Percentiles rank a stretch among this genome's conserved stretches.
Evolutionary conservation across 2,113 vertebrate genomes (phyloP).

Genomic region (Heliornis fulica): DNA sequence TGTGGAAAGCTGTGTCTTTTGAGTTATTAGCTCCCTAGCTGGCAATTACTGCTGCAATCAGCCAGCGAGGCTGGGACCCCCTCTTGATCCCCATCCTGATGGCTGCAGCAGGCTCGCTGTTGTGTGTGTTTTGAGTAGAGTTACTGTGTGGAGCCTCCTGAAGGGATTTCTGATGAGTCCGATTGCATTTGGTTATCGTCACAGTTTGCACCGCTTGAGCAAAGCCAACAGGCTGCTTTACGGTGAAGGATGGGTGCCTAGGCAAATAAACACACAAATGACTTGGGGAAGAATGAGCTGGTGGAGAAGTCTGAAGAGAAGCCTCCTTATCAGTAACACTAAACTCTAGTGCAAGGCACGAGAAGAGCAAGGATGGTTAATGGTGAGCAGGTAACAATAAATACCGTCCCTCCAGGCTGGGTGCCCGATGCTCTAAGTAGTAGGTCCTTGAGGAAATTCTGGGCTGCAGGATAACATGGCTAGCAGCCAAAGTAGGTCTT

Average conservation of each 20-base stretch:
- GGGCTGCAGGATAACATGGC: constrained; percentile 40
- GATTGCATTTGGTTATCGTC: fast-evolving
- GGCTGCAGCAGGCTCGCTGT: neutral
- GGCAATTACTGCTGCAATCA: neutral
- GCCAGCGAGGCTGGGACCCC: neutral
- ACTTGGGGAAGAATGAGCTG: neutral
- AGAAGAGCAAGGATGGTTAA: neutral
- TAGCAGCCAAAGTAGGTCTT: constrained; percentile 20
- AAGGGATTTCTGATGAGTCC: neutral
- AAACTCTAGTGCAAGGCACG: neutral
- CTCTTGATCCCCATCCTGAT: neutral
- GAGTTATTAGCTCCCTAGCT: neutral
- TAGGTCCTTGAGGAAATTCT: constrained; percentile 8
- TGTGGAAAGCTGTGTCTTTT: neutral
- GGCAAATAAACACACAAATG: neutral
- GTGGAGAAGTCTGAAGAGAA: neutral
- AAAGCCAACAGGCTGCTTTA: neutral
- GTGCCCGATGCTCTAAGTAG: neutral
- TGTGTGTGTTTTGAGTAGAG: neutral
- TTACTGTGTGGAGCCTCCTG: neutral
- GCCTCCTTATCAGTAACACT: neutral
- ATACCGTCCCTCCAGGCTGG: neutral
- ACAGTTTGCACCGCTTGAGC: neutral
- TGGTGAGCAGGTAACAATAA: neutral
- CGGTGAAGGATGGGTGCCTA: neutral